Conservation (phyloP, 2,113 vertebrate species). For the Oncorhynchus mykiss region DNA sequence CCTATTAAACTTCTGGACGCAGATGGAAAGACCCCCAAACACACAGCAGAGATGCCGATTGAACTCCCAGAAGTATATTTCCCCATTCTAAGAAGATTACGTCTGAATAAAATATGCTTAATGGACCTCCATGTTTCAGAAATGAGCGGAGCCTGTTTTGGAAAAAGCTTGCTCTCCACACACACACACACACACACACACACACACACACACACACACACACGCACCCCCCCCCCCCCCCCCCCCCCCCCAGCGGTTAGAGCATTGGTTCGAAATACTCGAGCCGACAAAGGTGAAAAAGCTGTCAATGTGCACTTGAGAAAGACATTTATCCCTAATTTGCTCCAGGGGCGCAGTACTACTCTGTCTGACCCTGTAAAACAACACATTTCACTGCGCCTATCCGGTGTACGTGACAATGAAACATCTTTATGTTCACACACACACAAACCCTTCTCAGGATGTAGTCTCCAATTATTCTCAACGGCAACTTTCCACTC, state of each 20-base stretch:
- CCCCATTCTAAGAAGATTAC: background rate
- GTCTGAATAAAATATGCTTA: background rate
- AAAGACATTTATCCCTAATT: no score
- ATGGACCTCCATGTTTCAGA: background rate
- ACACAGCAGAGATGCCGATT: background rate
- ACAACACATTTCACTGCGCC: no score
- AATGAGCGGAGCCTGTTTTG: background rate
- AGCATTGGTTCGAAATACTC: no score
- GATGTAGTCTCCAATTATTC: conserved; percentile 57
- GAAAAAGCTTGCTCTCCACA: background rate
- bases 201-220: background rate
- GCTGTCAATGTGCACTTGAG: no score
- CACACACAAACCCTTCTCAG: conserved; percentile 40
- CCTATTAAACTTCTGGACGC: background rate
- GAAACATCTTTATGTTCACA: conserved; percentile 16
- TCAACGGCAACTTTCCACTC: conserved; percentile 62
- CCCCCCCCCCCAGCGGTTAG: no score
- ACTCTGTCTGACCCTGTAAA: no score
- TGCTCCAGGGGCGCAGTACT: no score
- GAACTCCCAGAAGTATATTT: background rate
- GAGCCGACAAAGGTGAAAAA: no score
- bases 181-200: background rate
- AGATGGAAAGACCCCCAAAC: background rate
- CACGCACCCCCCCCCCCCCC: no score
- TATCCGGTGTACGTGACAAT: no score